phyloP scores from a whole-genome alignment of 2,888 invertebrate genomes.

The Antitype chi region DNA sequence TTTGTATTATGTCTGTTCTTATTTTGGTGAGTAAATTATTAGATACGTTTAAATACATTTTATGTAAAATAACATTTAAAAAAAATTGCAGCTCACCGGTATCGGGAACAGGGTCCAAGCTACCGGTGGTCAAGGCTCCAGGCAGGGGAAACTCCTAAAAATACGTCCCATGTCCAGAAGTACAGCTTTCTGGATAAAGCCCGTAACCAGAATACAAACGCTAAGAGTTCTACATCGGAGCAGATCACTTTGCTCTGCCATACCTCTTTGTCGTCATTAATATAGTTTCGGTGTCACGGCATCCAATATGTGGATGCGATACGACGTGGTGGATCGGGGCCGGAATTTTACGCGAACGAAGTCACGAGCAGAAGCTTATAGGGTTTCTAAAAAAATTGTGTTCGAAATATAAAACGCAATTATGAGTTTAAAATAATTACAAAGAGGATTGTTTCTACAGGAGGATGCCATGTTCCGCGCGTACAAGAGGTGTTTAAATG shows the following conservation, averaged over 20 bases:
- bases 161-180: background rate
- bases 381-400: background rate
- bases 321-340: too few relatives aligned
- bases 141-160: background rate
- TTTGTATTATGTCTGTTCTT: background rate
- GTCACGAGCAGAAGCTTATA: too few relatives aligned
- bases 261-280: too few relatives aligned
- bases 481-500: background rate
- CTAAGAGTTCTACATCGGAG: too few relatives aligned
- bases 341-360: too few relatives aligned
- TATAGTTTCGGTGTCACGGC: too few relatives aligned
- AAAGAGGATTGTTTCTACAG: background rate
- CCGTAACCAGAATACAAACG: background rate
- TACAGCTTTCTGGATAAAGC: background rate
- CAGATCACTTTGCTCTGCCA: too few relatives aligned
- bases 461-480: slow-evolving; percentile 3
- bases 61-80: background rate
- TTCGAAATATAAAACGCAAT: background rate
- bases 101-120: background rate
- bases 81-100: background rate
- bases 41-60: background rate
- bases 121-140: background rate
- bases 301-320: too few relatives aligned
- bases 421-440: background rate
- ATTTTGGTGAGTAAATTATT: background rate